Base-by-base conservation (phyloP, 2,888 invertebrate genomes). In the Danaus chrysippus region DNA sequence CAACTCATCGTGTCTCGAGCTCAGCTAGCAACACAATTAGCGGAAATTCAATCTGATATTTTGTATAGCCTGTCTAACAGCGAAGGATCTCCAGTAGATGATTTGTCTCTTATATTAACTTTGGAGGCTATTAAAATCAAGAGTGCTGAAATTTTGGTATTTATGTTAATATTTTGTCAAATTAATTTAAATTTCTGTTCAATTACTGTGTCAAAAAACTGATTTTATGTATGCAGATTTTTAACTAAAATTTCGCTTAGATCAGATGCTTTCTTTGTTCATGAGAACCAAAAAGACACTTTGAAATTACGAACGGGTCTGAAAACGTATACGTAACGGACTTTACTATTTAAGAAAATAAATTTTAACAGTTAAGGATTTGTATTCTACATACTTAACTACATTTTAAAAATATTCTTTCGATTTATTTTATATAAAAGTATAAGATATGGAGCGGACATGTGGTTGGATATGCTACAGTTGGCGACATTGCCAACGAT, bases 391-490 rank as follows among this genome's bases (percentile, higher is more conserved):
- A 34, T 8, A 34, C 6, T 6, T 8, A 34, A 34, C 23, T 3
- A 3, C 6, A 6, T 49, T 15, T 10, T 57, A 13, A 1, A 13
- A 15, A 12, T 12, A 1, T 12, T n/a, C 8, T 5, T 5, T 17
- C 8, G 23, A 8, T 34, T 17, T 10, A 15, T 49, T 72, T 43
- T 67, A 95, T 92, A 91, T 92, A 64, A 96, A 96, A 92, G 96
- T 97, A 68, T 94, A 93, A 72, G 94, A 96, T 59, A 96, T 97
- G 11, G 95, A 95, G 74, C 93, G 94, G 68, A 98, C 97, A 0
- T 95, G 73, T 98, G 98, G 98, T 89, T 94, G 66, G 96, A 97
- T 75, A 90, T 97, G 71, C 93, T 95, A 71, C 93, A 96, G 46
- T 82, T 97, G 60, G 92, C 93, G 44, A 92, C 93, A 0, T 79